Conservation (phyloP, 2,888 invertebrate species). For the Hirudinaria manillensis region DNA sequence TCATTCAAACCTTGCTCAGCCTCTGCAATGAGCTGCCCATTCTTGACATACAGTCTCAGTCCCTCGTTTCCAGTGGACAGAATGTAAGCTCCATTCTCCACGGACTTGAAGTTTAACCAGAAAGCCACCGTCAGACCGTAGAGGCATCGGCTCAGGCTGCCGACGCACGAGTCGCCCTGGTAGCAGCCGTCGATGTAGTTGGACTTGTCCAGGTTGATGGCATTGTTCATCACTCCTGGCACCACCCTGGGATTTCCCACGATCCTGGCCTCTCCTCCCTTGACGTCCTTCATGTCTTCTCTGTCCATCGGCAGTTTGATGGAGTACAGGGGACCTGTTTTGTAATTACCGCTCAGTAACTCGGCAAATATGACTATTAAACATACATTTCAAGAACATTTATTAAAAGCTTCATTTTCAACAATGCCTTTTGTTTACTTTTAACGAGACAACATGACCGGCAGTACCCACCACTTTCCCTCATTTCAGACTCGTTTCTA, state of each 20-base stretch:
- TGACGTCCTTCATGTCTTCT: constrained; percentile 42
- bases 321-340: constrained; percentile 47
- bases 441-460: too few species aligned
- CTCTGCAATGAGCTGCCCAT: constrained; percentile 41
- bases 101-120: constrained; percentile 45
- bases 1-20: constrained; percentile 40
- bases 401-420: too few species aligned
- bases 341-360: neutral
- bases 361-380: too few species aligned
- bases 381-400: too few species aligned
- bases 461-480: constrained; percentile 43
- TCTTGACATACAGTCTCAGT: constrained; percentile 42
- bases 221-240: constrained; percentile 45
- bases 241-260: constrained; percentile 44
- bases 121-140: constrained; percentile 46
- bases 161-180: constrained; percentile 44
- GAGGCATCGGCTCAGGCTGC: constrained; percentile 43
- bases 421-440: too few species aligned
- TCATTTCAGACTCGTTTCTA: constrained; percentile 42
- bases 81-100: constrained; percentile 40
- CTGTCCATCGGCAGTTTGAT: constrained; percentile 46
- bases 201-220: constrained; percentile 42
- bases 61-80: constrained; percentile 44
- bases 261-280: constrained; percentile 42
- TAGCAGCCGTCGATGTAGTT: constrained; percentile 46